Percentiles rank a stretch among this genome's conserved stretches.
These are phyloP conservation scores for Paratilapia polleni DNA, from an alignment of 2,113 vertebrate species.

Conservation along the genomic window DNA sequence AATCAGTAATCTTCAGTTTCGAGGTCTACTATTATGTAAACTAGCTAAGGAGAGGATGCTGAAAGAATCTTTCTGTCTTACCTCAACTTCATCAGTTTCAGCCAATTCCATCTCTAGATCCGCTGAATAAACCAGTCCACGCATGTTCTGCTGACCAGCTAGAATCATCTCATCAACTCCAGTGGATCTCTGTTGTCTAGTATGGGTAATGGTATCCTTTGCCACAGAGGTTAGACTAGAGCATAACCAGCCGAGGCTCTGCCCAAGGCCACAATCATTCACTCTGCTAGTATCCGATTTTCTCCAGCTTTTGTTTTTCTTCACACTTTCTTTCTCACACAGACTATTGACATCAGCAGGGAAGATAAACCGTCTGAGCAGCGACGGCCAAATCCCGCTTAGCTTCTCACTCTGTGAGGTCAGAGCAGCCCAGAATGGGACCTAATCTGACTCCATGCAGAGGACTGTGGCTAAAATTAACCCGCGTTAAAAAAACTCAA, in stretches of 20 bases:
- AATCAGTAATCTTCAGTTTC: neutral
- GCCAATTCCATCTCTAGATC: constrained; percentile 64
- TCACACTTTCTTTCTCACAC: constrained; percentile 18
- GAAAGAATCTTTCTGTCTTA: constrained; percentile 40
- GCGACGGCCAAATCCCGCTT: constrained; percentile 77
- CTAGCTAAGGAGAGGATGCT: neutral
- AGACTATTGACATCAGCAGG: constrained; percentile 58
- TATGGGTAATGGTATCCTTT: neutral
- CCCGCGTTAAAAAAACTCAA: constrained; percentile 61
- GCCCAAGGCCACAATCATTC: constrained; percentile 27
- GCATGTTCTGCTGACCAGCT: constrained; percentile 57
- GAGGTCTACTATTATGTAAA: neutral
- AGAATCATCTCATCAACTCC: constrained; percentile 1
- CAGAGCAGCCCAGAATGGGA: constrained; percentile 70
- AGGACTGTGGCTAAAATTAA: constrained; percentile 75
- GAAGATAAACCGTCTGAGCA: constrained; percentile 75
- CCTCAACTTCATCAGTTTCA: constrained; percentile 54
- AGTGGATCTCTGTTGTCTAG: neutral
- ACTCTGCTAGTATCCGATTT: constrained; percentile 9
- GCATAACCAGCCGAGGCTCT: neutral
- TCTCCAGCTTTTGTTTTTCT: constrained; percentile 9
- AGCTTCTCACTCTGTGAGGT: constrained; percentile 73
- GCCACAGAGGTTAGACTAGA: neutral
- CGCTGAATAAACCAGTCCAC: constrained; percentile 42
- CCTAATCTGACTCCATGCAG: constrained; percentile 72